A percentile compares a stretch with the other conserved stretches of the same genome.
These are phyloP conservation scores for Phyllotreta cruciferae DNA, from an alignment of 2,888 invertebrate genomes.

Conservation along the genomic window DNA sequence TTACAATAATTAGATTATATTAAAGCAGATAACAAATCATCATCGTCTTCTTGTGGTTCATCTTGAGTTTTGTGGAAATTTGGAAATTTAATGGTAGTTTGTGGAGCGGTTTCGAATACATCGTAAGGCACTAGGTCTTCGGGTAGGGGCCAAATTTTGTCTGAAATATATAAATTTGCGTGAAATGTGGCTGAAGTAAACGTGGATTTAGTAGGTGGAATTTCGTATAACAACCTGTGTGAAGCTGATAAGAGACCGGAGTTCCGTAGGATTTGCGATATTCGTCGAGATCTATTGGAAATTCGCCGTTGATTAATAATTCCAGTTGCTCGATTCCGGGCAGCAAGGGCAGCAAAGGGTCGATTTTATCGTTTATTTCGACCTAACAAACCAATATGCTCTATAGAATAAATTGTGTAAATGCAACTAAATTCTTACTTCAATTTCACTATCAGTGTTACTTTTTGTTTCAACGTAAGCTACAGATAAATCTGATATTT, in stretches of 20 bases:
- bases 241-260: not conserved
- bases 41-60: not conserved
- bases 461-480: no score
- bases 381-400: no score
- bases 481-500: not conserved
- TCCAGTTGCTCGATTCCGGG: not conserved
- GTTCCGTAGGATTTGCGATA: not conserved
- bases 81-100: constrained; percentile 45
- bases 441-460: no score
- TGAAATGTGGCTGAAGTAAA: not conserved
- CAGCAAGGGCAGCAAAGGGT: not conserved
- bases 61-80: constrained; percentile 15
- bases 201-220: not conserved
- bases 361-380: not conserved
- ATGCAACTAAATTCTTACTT: no score
- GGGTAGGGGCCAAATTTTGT: constrained; percentile 50
- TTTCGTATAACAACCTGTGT: not conserved
- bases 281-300: constrained; percentile 3
- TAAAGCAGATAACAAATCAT: no score
- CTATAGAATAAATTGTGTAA: no score
- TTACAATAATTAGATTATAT: no score
- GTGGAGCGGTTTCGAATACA: constrained; percentile 45
- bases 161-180: constrained; percentile 41
- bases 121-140: constrained; percentile 48
- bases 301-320: not conserved